phyloP scores from a whole-genome alignment of 2,888 invertebrate genomes.

The Drosophila nr. perissopoda region DNA sequence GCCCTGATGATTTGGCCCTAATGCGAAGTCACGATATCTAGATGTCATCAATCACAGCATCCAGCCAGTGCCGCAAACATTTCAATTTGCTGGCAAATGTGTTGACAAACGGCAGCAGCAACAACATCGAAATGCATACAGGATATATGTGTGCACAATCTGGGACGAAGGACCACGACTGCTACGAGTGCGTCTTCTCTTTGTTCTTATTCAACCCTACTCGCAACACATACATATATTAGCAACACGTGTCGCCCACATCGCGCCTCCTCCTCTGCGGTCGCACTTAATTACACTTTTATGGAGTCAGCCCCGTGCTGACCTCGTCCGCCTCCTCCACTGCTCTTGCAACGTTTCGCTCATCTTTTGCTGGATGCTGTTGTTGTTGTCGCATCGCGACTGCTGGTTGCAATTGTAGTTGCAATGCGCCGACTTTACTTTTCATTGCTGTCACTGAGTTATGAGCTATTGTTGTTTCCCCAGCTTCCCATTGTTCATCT shows the following conservation, averaged over 20 bases:
- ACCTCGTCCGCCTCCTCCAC: not conserved
- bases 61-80: conserved; percentile 54
- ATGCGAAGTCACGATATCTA: conserved; percentile 2
- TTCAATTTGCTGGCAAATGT: conserved; percentile 72
- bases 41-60: conserved; percentile 54
- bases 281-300: conserved; percentile 73
- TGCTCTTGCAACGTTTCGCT: not conserved
- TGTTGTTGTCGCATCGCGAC: not conserved
- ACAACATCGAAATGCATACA: conserved; percentile 8
- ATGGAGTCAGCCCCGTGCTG: conserved; percentile 53
- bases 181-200: not conserved
- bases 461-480: conserved; percentile 64
- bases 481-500: conserved; percentile 22
- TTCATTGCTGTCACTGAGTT: conserved; percentile 62
- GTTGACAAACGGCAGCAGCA: conserved; percentile 60
- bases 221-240: conserved; percentile 42
- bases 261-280: conserved; percentile 18
- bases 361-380: not conserved
- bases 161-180: not conserved
- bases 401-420: conserved; percentile 40
- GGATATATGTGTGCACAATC: not conserved
- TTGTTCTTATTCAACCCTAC: not conserved
- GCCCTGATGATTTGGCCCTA: not conserved
- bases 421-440: conserved; percentile 52
- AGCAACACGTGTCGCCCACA: conserved; percentile 68